Evolutionary conservation across 1,140 invertebrate species (phyloP), one percentile per base, ranked within the genome.

Genomic region (Platorchestia sp.): DNA sequence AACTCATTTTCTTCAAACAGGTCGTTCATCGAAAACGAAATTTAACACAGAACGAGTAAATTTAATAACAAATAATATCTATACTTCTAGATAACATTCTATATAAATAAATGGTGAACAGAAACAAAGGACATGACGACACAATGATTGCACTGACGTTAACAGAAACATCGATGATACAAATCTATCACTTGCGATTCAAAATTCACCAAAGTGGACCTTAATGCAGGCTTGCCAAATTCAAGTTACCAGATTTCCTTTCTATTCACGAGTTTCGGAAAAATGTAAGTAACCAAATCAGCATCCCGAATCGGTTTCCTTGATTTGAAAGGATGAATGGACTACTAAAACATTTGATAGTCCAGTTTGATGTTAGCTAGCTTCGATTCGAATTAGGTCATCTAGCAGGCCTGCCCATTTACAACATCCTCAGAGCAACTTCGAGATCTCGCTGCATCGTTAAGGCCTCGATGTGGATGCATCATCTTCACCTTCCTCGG

Each of bases 1-100:
- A 75, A 75, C 59, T 75, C 59, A 3, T 10, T 22, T 14, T n/a
- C n/a, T 10, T 75, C 59, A 36, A 75, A 75, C 59, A 75, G 59
- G 59, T 75, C 59, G 41, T 89, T 89, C 43, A 89, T 89, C 87
- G 87, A 16, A 41, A 44, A 89, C n/a, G 43, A 89, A 89, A 41
- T 42, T 43, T 27, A 89, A 89, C 87, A 89, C n/a, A 42, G n/a
- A 41, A 89, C 43, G n/a, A 44, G 87, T 89, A 89, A 89, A 41
- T 89, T 89, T 89, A 89, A 89, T 89, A 89, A 89, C 91, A 44
- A 45, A 93, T 45, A 93, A 93, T 93, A 93, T 93, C 45, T 93
- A 93, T 47, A 16, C 19, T 10, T 93, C 44, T 93, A 93, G 45
- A 93, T 93, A 93, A 93, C 87, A 93, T 93, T 40, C 36, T 45